Evolutionary conservation across 2,888 invertebrate species (phyloP).

Genomic region (Spialia ferax): DNA sequence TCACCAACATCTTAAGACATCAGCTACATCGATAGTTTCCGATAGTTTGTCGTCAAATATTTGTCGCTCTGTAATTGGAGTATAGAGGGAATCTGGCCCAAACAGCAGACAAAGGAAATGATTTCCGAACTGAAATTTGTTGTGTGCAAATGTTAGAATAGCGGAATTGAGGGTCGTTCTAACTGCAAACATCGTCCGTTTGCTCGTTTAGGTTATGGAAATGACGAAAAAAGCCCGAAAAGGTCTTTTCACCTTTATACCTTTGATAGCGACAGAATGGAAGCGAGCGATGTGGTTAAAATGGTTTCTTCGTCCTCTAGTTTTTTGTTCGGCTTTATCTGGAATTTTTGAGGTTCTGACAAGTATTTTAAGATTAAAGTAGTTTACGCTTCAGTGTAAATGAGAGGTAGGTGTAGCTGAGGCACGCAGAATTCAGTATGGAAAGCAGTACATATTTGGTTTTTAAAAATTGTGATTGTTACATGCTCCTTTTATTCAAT

Average conservation of each 20-base stretch:
- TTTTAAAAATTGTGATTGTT: too few species aligned
- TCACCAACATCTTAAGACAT: slow-evolving; percentile 8
- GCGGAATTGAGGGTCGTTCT: slow-evolving; percentile 44
- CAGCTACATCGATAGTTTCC: slow-evolving; percentile 31
- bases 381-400: background rate
- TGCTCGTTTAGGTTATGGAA: slow-evolving; percentile 37
- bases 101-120: slow-evolving; percentile 44
- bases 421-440: background rate
- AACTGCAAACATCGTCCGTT: slow-evolving; percentile 30
- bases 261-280: slow-evolving; percentile 12
- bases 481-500: too few species aligned
- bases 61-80: slow-evolving; percentile 57
- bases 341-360: background rate
- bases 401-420: background rate
- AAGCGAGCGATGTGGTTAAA: slow-evolving; percentile 4
- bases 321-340: background rate
- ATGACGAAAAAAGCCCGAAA: slow-evolving; percentile 25
- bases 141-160: slow-evolving; percentile 53
- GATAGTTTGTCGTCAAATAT: slow-evolving; percentile 52
- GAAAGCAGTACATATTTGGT: too few species aligned
- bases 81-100: slow-evolving; percentile 42
- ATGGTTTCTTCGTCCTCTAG: background rate
- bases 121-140: slow-evolving; percentile 42
- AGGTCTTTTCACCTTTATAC: slow-evolving; percentile 28
- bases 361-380: background rate